Evolutionary conservation across 1,140 invertebrate genomes (phyloP).

Genomic region (Ips typographus): DNA sequence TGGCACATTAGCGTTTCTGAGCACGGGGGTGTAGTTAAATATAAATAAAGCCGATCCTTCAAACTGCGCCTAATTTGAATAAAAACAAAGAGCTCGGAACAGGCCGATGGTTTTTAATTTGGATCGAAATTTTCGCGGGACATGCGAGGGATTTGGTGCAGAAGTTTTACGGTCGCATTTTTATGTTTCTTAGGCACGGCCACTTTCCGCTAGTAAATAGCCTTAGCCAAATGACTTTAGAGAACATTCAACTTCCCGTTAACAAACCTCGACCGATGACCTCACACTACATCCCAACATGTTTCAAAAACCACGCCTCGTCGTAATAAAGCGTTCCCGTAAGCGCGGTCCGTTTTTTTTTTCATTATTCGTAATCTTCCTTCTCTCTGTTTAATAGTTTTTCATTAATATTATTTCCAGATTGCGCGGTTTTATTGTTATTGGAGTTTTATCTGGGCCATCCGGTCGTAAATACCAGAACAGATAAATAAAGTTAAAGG

Average conservation of each 20-base stretch:
- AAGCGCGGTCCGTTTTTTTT: neutral
- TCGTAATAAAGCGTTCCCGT: conserved; percentile 1
- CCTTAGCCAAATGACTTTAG: conserved; percentile 24
- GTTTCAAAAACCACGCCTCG: conserved; percentile 4
- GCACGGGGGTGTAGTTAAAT: neutral
- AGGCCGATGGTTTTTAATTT: neutral
- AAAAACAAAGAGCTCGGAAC: conserved; percentile 10
- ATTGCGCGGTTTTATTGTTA: conserved; percentile 16
- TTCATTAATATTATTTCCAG: conserved; percentile 18
- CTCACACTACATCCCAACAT: conserved; percentile 22
- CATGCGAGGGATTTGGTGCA: conserved; percentile 12
- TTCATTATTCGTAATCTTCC: neutral
- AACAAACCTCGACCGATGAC: conserved; percentile 25
- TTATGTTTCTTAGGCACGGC: conserved; percentile 21
- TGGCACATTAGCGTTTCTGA: too few relatives aligned
- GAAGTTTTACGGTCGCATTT: conserved; percentile 11
- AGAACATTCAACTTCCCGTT: conserved; percentile 23
- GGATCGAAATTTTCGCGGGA: neutral
- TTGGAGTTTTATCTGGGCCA: conserved; percentile 7
- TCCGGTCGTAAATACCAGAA: neutral
- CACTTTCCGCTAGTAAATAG: conserved; percentile 8
- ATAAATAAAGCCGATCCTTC: conserved; percentile 1
- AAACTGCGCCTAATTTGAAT: conserved; percentile 10
- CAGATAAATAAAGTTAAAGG: too few relatives aligned
- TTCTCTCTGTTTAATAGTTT: conserved; percentile 18